Base-by-base conservation (phyloP, 2,888 invertebrate genomes). In the Platycnemis pennipes region DNA sequence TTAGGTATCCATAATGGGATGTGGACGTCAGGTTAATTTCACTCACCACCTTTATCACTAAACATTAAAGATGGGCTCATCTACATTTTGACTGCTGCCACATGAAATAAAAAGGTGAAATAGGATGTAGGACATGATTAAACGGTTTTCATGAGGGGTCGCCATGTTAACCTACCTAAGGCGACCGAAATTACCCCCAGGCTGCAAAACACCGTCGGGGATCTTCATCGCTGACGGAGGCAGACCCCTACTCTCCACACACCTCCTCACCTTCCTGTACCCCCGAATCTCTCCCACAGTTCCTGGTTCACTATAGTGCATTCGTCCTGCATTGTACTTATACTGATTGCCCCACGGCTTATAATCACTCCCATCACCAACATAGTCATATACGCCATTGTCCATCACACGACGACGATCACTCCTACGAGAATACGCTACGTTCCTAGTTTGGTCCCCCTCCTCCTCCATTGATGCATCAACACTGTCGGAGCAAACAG, bases 381-480 rank as follows among this genome's bases (percentile, higher is more conserved):
- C 94, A 94, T 46, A 63, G 37, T 89, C 63, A 88, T 94, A 49
- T 31, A 94, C 49, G 91, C 91, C 91, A 91, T 69, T 91, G 91
- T 56, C 91, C 91, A 91, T 91, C n/a, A 46, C 45, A 87, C n/a
- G 87, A 87, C 46, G 44, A 42, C 56, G 89, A 91, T 69, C 63
- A 91, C 69, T 91, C 77, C 77, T 77, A 91, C 44, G 56, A 44
- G 91, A 91, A 63, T 91, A 69, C 63, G 42, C 56, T 91, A 91
- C 42, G 11, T 44, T 44, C 63, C 44, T 91, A 63, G 56, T 44
- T 91, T 63, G 91, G 91, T 91, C 94, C 86, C 88, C 94, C 89
- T 95, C 95, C 69, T 94, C 94, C 91, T 95, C 95, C 86, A 88
- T 94, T 85, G 95, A 94, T 46, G 95, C 89, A 89, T 95, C 95